These are phyloP conservation scores for Acanthococcus lagerstroemiae DNA, from an alignment of 2,888 invertebrate genomes.

Conservation along the genomic window DNA sequence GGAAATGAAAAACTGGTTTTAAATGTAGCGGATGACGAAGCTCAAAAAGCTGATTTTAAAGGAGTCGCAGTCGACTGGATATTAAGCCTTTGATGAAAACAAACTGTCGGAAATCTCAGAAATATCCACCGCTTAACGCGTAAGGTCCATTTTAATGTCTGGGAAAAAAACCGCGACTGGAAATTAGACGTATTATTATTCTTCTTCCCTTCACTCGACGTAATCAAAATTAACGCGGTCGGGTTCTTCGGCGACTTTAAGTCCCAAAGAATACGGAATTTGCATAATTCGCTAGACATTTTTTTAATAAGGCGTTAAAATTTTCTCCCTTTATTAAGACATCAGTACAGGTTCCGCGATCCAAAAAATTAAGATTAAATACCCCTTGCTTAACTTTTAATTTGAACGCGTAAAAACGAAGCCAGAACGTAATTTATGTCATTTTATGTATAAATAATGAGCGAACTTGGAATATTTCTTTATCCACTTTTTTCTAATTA, in stretches of 20 bases:
- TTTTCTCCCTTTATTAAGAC: background rate
- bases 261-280: background rate
- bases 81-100: too few species aligned
- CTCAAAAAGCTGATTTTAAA: too few species aligned
- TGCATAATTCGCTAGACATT: background rate
- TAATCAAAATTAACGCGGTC: background rate
- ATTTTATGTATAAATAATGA: constrained; percentile 16
- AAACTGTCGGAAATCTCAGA: background rate
- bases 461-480: constrained; percentile 26
- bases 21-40: too few species aligned
- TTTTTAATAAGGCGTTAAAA: background rate
- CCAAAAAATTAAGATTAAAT: constrained; percentile 26
- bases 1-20: too few species aligned
- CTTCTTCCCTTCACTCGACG: background rate
- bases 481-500: constrained; percentile 27
- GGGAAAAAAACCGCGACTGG: background rate
- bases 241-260: background rate
- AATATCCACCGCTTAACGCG: background rate
- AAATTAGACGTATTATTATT: background rate
- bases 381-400: constrained; percentile 22
- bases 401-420: constrained; percentile 22
- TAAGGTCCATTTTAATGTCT: background rate
- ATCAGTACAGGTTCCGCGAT: constrained; percentile 2
- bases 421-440: constrained; percentile 18
- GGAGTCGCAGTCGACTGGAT: too few species aligned